These are phyloP conservation scores for Lepas anatifera DNA, from an alignment of 2,888 invertebrate species.

Conservation along the genomic window DNA sequence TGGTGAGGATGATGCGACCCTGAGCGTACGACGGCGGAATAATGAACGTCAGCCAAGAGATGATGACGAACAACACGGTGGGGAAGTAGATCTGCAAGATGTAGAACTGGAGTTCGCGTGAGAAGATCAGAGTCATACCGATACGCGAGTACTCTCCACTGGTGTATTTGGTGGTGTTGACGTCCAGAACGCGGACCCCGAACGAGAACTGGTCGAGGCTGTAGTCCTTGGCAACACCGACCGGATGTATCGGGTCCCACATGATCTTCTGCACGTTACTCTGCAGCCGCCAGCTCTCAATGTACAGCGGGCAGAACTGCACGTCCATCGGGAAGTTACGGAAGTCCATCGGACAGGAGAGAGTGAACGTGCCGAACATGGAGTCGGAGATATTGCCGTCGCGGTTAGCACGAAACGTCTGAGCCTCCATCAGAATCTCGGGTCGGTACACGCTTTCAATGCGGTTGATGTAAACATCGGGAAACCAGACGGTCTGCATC, in stretches of 20 bases:
- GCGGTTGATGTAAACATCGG: neutral
- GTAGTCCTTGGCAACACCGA: neutral
- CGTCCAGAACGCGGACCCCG: neutral
- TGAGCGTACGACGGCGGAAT: constrained; percentile 52
- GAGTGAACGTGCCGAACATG: neutral
- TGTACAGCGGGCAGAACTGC: neutral
- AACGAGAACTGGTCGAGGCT: neutral
- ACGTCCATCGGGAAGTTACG: neutral
- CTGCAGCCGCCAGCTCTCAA: neutral
- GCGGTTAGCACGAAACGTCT: neutral
- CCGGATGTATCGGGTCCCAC: neutral
- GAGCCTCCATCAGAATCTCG: neutral
- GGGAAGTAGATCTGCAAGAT: constrained; percentile 49
- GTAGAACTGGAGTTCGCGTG: constrained; percentile 48
- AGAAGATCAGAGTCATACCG: constrained; percentile 43
- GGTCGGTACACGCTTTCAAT: neutral
- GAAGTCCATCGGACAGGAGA: neutral
- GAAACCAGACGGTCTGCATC: neutral
- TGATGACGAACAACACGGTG: constrained; percentile 49
- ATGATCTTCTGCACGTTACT: neutral
- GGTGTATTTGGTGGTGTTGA: neutral
- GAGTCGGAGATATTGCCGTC: no score
- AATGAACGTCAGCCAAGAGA: constrained; percentile 53
- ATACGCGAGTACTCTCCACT: neutral
- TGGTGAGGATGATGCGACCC: constrained; percentile 49